These are phyloP conservation scores for Exaiptasia diaphana DNA, from an alignment of 64 coral and sea anemone species.

Conservation along the genomic window DNA sequence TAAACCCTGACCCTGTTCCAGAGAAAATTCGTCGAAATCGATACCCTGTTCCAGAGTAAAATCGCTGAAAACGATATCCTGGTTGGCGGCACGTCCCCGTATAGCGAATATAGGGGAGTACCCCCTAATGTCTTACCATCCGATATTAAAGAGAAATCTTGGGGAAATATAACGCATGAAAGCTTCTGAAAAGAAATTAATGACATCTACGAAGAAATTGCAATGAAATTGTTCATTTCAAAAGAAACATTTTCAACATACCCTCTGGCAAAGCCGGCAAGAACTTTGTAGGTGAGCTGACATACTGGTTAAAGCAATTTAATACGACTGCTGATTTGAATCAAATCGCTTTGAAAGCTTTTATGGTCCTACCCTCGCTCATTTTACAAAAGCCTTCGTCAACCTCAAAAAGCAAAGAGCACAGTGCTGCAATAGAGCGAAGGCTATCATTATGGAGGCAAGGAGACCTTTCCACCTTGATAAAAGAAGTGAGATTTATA, in stretches of 20 bases:
- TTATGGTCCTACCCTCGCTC: slow-evolving; percentile 4
- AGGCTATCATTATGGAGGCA: background rate
- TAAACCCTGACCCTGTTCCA: too few species aligned
- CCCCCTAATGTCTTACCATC: background rate
- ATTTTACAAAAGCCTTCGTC: slow-evolving; percentile 4
- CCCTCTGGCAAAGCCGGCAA: slow-evolving; percentile 1
- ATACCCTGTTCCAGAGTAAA: too few species aligned
- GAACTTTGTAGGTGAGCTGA: background rate
- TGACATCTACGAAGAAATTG: background rate
- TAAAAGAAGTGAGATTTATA: slow-evolving; percentile 1
- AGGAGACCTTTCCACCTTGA: background rate
- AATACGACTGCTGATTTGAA: background rate
- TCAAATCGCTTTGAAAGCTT: slow-evolving; percentile 2
- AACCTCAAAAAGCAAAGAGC: slow-evolving; percentile 9
- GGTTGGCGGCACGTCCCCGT: too few species aligned
- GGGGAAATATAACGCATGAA: background rate
- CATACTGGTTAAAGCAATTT: slow-evolving; percentile 3
- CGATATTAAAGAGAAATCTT: background rate
- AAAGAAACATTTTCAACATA: background rate
- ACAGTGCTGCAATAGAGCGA: background rate
- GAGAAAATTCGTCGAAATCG: too few species aligned
- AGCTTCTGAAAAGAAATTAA: background rate
- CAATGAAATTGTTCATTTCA: background rate
- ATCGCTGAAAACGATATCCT: too few species aligned
- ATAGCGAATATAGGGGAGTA: too few species aligned